These are phyloP conservation scores for Brachypalpus laphriformis DNA, from an alignment of 2,888 invertebrate species.

Conservation along the genomic window DNA sequence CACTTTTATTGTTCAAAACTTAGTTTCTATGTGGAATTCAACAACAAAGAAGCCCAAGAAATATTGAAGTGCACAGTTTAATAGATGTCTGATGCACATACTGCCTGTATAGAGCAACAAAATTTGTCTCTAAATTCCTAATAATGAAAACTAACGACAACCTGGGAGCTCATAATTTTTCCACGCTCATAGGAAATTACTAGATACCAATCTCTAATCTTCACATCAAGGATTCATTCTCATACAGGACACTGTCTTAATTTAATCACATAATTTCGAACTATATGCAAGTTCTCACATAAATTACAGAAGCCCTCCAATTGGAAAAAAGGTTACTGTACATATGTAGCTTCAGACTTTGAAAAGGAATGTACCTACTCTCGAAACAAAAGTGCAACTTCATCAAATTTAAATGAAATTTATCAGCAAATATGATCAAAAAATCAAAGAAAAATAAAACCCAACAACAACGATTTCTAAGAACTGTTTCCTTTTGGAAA, in stretches of 20 bases:
- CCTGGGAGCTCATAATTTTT: no score
- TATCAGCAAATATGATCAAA: conserved; percentile 70
- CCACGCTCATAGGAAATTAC: not conserved
- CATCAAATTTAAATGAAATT: conserved; percentile 69
- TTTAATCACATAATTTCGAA: not conserved
- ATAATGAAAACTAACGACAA: not conserved
- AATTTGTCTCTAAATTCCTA: not conserved
- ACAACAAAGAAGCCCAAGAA: no score
- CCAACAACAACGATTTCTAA: conserved; percentile 40
- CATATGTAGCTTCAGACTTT: no score
- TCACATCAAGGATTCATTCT: not conserved
- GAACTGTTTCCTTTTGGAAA: conserved; percentile 44
- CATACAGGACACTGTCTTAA: not conserved
- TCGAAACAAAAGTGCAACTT: conserved; percentile 60
- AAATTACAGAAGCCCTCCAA: conserved; percentile 5
- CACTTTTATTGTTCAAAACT: no score
- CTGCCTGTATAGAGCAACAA: no score
- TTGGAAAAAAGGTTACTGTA: no score
- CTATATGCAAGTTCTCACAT: conserved; percentile 28
- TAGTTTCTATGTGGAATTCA: no score
- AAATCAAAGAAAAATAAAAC: conserved; percentile 12
- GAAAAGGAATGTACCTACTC: not conserved
- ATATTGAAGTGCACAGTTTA: no score
- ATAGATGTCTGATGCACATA: no score
- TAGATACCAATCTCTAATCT: not conserved